These are phyloP conservation scores for Sapajus apella DNA, from an alignment of 2,113 vertebrate genomes.

Conservation along the genomic window DNA sequence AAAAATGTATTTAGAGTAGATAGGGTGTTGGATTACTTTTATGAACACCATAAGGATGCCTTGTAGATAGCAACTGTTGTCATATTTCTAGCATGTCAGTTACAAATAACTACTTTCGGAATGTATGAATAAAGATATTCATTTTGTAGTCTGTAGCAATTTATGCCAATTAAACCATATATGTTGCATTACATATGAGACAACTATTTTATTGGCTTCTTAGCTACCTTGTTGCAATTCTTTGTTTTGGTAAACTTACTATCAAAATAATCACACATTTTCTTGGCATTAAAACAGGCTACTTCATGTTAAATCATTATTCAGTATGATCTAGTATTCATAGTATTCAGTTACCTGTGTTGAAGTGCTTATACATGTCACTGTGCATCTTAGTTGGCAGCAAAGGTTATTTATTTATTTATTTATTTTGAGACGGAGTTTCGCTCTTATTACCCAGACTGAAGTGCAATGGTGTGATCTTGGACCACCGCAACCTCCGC, in stretches of 20 bases:
- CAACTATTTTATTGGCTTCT: background rate
- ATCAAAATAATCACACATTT: background rate
- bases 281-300: background rate
- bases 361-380: slow-evolving; percentile 51
- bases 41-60: background rate
- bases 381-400: slow-evolving; percentile 11
- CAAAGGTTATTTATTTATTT: slow-evolving; percentile 44
- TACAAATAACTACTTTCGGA: slow-evolving; percentile 30
- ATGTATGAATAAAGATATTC: background rate
- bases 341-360: slow-evolving; percentile 5
- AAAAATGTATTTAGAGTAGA: background rate
- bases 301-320: slow-evolving; percentile 44
- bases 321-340: slow-evolving; percentile 59
- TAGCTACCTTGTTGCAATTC: slow-evolving; percentile 21
- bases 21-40: background rate
- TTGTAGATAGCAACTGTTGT: background rate
- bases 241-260: slow-evolving; percentile 17
- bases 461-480: too few species aligned
- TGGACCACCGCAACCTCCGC: too few species aligned
- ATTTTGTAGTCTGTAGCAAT: background rate
- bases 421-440: too few species aligned
- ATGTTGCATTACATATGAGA: background rate
- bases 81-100: slow-evolving; percentile 44
- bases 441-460: too few species aligned
- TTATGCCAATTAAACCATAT: background rate